phyloP scores from a whole-genome alignment of 2,888 invertebrate genomes.

The Drosophila anomalata region DNA sequence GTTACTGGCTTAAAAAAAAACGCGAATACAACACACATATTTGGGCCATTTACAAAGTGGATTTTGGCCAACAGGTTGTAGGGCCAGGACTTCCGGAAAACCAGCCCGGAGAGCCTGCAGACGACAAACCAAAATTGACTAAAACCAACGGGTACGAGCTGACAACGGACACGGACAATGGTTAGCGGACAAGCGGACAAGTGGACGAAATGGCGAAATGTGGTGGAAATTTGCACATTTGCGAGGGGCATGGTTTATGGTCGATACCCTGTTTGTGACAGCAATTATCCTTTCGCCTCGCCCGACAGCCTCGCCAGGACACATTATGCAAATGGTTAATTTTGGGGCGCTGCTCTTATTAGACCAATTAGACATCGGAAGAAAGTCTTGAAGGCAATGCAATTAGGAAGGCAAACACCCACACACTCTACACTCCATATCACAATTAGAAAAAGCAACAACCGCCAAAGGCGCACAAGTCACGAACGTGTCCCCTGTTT shows the following conservation, averaged over 20 bases:
- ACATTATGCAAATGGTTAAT: conserved; percentile 20
- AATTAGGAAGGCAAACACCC: conserved; percentile 57
- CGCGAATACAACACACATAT: background rate
- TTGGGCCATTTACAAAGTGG: background rate
- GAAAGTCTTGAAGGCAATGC: conserved; percentile 52
- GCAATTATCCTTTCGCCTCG: conserved; percentile 46
- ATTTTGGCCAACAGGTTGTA: conserved; percentile 2
- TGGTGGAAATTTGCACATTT: conserved; percentile 38
- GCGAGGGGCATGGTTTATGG: conserved; percentile 48
- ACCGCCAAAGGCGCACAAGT: conserved; percentile 35
- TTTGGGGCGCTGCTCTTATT: conserved; percentile 35
- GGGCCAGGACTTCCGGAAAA: conserved; percentile 1
- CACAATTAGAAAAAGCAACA: conserved; percentile 46
- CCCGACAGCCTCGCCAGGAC: background rate
- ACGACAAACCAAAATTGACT: conserved; percentile 66
- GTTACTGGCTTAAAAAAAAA: background rate
- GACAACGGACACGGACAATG: conserved; percentile 11
- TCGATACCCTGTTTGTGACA: conserved; percentile 58
- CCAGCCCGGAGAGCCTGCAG: conserved; percentile 38
- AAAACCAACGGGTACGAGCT: conserved; percentile 39
- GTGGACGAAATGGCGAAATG: conserved; percentile 47
- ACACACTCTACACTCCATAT: no score
- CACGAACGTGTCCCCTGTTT: conserved; percentile 41
- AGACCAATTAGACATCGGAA: conserved; percentile 28
- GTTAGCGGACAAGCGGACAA: conserved; percentile 8